These are phyloP conservation scores for Aptenodytes forsteri DNA, from an alignment of 2,113 vertebrate genomes.

Conservation along the genomic window DNA sequence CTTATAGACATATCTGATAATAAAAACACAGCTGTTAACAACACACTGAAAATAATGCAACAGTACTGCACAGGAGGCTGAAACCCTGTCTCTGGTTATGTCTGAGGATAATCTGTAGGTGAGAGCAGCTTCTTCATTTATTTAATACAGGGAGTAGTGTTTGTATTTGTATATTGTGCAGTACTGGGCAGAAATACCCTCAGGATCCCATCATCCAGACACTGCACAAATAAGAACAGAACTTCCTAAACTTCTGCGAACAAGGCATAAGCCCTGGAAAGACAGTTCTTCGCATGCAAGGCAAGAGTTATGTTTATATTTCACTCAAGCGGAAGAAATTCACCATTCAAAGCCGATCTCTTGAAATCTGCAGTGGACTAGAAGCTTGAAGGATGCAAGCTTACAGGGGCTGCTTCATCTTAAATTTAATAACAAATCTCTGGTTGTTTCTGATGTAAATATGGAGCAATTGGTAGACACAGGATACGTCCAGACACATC, in stretches of 20 bases:
- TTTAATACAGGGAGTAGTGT: neutral
- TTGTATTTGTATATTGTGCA: neutral
- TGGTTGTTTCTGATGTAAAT: neutral
- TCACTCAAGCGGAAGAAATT: neutral
- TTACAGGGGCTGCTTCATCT: neutral
- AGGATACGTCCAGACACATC: neutral
- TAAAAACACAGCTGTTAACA: slow-evolving; percentile 32
- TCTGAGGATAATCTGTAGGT: neutral
- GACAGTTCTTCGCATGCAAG: neutral
- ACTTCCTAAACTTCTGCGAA: neutral
- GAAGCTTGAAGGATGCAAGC: neutral
- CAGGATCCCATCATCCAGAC: neutral
- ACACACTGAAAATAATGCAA: neutral
- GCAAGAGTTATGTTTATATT: neutral
- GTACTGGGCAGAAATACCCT: neutral
- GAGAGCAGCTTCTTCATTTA: neutral
- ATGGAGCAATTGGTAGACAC: neutral
- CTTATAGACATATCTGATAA: neutral
- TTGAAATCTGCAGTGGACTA: neutral
- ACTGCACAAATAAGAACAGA: neutral
- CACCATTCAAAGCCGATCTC: neutral
- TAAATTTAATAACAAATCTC: neutral
- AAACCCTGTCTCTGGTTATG: neutral
- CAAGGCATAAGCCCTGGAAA: neutral
- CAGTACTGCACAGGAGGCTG: neutral